These are phyloP conservation scores for Agelaius phoeniceus DNA, from an alignment of 2,113 vertebrate species.

Conservation along the genomic window DNA sequence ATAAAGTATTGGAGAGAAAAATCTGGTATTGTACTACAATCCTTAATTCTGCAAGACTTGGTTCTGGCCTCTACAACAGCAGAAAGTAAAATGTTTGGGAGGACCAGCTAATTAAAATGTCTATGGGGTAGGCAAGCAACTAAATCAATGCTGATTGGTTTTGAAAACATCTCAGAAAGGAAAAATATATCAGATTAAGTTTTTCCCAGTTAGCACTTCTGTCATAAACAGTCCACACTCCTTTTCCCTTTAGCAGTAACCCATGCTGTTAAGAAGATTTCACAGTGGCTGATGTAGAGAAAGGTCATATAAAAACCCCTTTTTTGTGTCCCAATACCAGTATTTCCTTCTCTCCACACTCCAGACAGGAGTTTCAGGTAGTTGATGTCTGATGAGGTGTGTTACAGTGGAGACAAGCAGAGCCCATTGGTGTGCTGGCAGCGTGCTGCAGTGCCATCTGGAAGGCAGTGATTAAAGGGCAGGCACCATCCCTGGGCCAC, in stretches of 20 bases:
- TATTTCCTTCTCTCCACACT: neutral
- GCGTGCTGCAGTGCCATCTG: conserved; percentile 5
- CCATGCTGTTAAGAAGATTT: neutral
- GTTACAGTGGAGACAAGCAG: neutral
- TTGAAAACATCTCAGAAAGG: neutral
- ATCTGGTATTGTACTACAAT: neutral
- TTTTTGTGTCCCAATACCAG: neutral
- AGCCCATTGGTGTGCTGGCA: neutral
- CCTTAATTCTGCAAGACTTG: neutral
- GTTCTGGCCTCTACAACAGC: neutral
- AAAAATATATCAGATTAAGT: neutral
- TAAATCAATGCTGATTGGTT: neutral
- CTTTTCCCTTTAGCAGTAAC: neutral
- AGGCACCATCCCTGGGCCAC: neutral
- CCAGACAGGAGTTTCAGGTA: neutral
- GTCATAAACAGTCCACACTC: neutral
- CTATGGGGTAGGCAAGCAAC: neutral
- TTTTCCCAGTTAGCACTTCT: neutral
- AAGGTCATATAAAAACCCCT: neutral
- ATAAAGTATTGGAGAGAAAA: neutral
- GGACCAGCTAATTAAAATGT: neutral
- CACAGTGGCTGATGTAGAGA: neutral
- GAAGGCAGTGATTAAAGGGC: neutral
- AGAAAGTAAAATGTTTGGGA: neutral
- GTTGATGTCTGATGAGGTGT: neutral